Base-by-base conservation (phyloP, 2,888 invertebrate genomes). In the Netelia fuscicornis region DNA sequence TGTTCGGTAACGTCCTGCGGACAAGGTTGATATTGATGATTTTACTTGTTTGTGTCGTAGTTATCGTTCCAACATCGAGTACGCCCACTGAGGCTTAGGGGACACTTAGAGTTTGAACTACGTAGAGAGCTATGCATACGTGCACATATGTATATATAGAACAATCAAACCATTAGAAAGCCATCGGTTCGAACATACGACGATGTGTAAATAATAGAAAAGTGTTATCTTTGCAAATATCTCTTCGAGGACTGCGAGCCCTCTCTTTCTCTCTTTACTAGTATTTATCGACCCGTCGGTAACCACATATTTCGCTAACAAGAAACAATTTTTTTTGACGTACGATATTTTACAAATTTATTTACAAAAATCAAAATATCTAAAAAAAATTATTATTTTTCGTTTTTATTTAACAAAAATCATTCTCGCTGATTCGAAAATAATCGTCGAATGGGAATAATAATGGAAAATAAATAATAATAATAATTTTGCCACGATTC, bases 241-340 rank as follows among this genome's bases (percentile, higher is more conserved):
- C 23, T 58, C 13, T 67, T 68, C 52, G 2, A 11, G 11, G 44
- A 58, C 67, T 44, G n/a, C n/a, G 37, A 70, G 54, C 54, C 20
- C 30, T 30, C 30, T 30, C 30, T 30, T 5, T 30, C 30, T 30
- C 30, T 5, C 6, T 30, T 5, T 30, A 30, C 62, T 1, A 56
- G 17, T 64, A 62, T 56, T 81, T 44, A 68, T 60, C 62, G 11
- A 76, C 48, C 70, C 56, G 37, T 56, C 74, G 30, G 37, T 60
- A 48, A 62, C 2, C 54, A 72, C 11, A 71, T 48, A 48, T 48
- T 48, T 48, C 11, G 13, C 48, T 10, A 48, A 48, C 13, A 48
- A 48, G 11, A 48, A 48, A 48, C 10, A 48, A 17, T 17, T 2
- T 13, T 48, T 48, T 48, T 13, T 13, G 13, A 2, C n/a, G 9